A percentile compares a stretch with the other conserved stretches of the same genome.
Conservation (phyloP, 1,140 invertebrate species). For the Neotoxoptera formosana region DNA sequence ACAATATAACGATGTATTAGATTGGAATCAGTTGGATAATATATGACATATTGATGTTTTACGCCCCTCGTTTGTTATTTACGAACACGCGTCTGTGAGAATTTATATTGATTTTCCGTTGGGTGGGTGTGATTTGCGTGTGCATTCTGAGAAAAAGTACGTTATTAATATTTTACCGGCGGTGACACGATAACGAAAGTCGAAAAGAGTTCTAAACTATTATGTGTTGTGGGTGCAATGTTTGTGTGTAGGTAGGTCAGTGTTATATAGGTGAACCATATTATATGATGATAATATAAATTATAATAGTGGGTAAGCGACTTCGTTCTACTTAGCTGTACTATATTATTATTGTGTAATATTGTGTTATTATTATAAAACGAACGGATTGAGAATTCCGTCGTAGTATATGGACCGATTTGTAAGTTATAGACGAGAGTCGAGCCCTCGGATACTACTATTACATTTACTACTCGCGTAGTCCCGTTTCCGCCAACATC, state of each 20-base stretch:
- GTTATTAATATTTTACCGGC: not conserved
- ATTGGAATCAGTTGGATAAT: not conserved
- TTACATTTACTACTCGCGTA: not conserved
- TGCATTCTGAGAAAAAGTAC: not conserved
- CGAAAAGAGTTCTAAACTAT: not conserved
- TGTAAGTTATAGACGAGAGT: not conserved
- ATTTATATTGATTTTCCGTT: not conserved
- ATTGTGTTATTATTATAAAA: not conserved
- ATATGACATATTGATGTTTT: constrained; percentile 6
- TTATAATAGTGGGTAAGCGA: not conserved
- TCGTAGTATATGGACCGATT: not conserved
- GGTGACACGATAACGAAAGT: constrained; percentile 9
- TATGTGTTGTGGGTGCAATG: not conserved
- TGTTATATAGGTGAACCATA: not conserved
- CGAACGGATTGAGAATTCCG: not conserved
- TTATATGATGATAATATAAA: not conserved
- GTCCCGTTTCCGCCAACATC: not conserved
- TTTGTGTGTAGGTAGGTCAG: constrained; percentile 4
- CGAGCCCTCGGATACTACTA: not conserved
- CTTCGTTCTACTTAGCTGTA: not conserved
- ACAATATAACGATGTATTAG: not conserved
- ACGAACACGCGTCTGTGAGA: not conserved
- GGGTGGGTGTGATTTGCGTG: not conserved
- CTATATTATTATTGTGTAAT: not conserved
- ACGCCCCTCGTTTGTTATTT: constrained; percentile 2